Conservation (phyloP, 2,113 vertebrate species). For the Prochilodus magdalenae region DNA sequence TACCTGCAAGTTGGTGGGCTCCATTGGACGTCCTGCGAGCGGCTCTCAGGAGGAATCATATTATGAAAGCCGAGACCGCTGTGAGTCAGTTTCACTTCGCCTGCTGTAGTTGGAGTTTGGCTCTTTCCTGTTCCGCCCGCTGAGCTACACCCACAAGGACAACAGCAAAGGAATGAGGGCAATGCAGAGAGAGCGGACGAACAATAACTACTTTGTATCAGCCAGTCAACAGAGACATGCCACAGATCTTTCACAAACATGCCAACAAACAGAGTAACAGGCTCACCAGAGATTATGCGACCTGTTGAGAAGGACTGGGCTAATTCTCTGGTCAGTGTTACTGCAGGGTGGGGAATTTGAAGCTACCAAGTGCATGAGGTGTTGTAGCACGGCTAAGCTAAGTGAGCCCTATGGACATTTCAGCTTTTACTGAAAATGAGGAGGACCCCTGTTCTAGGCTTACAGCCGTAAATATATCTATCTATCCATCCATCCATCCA, state of each 20-base stretch:
- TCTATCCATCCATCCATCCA: too few species aligned
- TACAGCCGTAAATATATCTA: too few species aligned
- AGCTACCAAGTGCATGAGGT: too few species aligned
- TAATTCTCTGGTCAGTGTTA: too few species aligned
- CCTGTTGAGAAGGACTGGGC: too few species aligned
- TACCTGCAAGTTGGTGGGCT: conserved; percentile 43
- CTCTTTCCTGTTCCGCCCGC: background rate
- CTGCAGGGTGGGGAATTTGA: too few species aligned
- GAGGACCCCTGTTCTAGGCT: too few species aligned
- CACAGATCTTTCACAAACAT: background rate
- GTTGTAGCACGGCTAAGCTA: too few species aligned
- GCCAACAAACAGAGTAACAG: background rate
- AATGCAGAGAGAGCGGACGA: background rate
- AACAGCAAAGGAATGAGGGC: background rate
- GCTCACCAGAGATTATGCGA: too few species aligned
- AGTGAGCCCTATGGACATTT: too few species aligned
- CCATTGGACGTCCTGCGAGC: background rate
- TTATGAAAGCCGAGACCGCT: background rate
- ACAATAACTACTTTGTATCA: background rate
- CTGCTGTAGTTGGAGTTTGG: background rate
- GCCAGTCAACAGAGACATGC: background rate
- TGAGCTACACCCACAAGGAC: background rate
- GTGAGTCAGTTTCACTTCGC: background rate
- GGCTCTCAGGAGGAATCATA: background rate
- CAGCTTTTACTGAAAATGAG: too few species aligned